Base-by-base conservation (phyloP, 2,888 invertebrate genomes). In the Lasioglossum figueresi region DNA sequence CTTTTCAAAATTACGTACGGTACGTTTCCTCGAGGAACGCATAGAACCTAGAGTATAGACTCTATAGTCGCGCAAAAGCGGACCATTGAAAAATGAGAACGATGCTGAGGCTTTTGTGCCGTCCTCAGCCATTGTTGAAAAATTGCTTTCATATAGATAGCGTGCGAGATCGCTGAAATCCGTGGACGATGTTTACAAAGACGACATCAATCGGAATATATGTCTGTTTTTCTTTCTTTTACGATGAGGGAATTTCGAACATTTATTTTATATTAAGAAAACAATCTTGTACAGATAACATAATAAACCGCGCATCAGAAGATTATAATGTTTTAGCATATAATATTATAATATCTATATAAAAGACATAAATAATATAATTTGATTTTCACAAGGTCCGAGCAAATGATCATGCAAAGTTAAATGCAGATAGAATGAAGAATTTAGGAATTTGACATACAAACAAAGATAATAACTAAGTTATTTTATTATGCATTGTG, bases 51-150 rank as follows among this genome's bases (percentile, higher is more conserved):
- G 45, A 45, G 16, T 52, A 23, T 23, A 52, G 23, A 52, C 34
- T 23, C 34, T 10, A 68, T 68, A 68, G 66, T 19, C 19, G 8
- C 34, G 66, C 66, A 19, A 23, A 34, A 34, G 37, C 66, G 34
- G 66, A 10, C 66, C 34, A 23, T 37, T 68, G 66, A 68, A 68
- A 68, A 37, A 68, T 68, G 66, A 68, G 66, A 34, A 34, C 34
- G 34, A 56, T 52, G 45, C 74, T 23, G 27, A 59, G 34, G 74
- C 43, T 66, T 48, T 68, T 68, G 66, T 79, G 48, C 48, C 23
- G 6, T 63, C 66, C 43, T n/a, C 16, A 56, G 52, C 40, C 19
- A 79, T 79, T 74, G 66, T 74, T 74, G 37, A 74, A 56, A 23
- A 23, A 56, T 56, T 31, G 78, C 31, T 52, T 78, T 71, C 71